Conservation (phyloP, 30 jellyfish, hydroid and myxozoan species). For the Turritopsis dohrnii region DNA sequence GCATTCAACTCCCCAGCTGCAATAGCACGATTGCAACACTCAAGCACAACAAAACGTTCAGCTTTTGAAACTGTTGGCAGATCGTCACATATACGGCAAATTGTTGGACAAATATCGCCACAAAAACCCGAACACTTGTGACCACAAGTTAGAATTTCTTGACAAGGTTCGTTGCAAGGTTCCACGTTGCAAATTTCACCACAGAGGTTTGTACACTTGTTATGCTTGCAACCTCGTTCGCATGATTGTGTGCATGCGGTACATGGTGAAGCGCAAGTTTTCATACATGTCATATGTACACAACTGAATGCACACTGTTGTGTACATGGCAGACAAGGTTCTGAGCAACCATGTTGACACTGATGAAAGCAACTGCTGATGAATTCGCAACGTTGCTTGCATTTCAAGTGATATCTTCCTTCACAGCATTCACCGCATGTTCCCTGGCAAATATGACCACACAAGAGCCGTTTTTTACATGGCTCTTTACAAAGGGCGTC, state of each 20-base stretch:
- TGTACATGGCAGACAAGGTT: constrained; percentile 52
- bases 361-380: constrained; percentile 36
- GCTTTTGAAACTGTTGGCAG: background rate
- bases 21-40: background rate
- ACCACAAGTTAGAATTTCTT: constrained; percentile 19
- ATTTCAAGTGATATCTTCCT: constrained; percentile 49
- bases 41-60: background rate
- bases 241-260: constrained; percentile 39
- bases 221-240: constrained; percentile 34
- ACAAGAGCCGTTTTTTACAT: constrained; percentile 39
- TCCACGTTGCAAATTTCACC: constrained; percentile 43
- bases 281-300: constrained; percentile 19
- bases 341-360: constrained; percentile 35
- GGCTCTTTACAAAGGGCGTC: constrained; percentile 22
- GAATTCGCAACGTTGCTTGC: constrained; percentile 32
- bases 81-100: constrained; percentile 41
- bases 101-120: constrained; percentile 55
- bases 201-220: constrained; percentile 35
- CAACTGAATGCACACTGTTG: constrained; percentile 20
- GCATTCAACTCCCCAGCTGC: background rate
- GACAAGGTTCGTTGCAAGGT: constrained; percentile 51
- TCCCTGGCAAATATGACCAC: constrained; percentile 70
- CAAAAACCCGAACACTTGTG: constrained; percentile 55
- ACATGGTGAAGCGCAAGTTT: constrained; percentile 36
- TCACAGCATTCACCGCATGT: constrained; percentile 37